Conservation (phyloP, 2,113 vertebrate species). For the Melanotaenia duboulayi region DNA sequence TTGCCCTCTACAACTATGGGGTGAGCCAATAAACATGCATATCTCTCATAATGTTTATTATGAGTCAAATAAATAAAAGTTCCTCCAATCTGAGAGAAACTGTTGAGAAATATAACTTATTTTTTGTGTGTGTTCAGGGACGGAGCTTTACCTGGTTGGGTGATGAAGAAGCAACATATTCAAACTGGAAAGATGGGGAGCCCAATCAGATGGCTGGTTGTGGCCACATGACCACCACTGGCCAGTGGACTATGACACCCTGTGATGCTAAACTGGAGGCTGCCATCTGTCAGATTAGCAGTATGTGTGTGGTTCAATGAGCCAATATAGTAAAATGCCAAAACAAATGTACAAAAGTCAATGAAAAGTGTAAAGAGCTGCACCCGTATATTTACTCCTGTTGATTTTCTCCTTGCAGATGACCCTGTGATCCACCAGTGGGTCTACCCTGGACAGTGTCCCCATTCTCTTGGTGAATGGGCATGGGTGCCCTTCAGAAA, state of each 20-base stretch:
- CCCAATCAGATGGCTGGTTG: conserved; percentile 88
- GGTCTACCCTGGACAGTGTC: conserved; percentile 88
- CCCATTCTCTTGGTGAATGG: conserved; percentile 85
- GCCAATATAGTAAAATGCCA: neutral
- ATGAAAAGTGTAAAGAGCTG: neutral
- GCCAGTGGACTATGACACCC: conserved; percentile 87
- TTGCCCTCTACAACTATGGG: conserved; percentile 89
- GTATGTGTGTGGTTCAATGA: conserved; percentile 14
- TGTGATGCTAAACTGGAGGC: conserved; percentile 90
- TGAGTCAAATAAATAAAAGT: neutral
- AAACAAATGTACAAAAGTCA: neutral
- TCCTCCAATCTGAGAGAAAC: neutral
- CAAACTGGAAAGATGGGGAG: conserved; percentile 90
- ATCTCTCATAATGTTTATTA: neutral
- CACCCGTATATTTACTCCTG: neutral
- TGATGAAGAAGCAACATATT: conserved; percentile 85
- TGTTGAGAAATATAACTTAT: neutral
- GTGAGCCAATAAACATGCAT: conserved; percentile 75
- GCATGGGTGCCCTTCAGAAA: conserved; percentile 95
- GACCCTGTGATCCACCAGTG: conserved; percentile 77
- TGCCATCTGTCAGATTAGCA: conserved; percentile 87
- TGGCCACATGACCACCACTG: conserved; percentile 87
- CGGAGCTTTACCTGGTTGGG: conserved; percentile 89
- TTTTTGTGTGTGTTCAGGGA: conserved; percentile 60
- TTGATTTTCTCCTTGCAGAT: conserved; percentile 57